Conservation (phyloP, 2,797 vertebrate species). For the Rhinoraja longicauda region DNA sequence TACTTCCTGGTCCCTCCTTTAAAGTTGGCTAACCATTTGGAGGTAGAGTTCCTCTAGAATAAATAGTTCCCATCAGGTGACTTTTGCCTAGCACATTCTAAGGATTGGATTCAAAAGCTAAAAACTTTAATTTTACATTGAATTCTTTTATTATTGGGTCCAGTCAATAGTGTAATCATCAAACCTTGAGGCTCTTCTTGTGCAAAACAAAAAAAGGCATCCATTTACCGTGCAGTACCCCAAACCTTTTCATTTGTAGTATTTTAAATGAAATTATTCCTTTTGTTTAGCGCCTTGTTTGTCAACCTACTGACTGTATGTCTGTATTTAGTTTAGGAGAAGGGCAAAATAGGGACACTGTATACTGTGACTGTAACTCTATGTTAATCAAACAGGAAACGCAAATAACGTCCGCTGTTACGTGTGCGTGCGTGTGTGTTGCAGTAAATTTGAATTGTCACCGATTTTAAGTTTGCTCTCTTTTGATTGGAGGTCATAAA, state of each 20-base stretch:
- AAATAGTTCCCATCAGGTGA: background rate
- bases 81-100: background rate
- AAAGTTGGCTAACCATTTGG: background rate
- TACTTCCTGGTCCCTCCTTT: background rate
- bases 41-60: background rate
- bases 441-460: slow-evolving; percentile 29
- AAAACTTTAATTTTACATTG: background rate
- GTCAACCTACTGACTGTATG: slow-evolving; percentile 2
- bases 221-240: background rate
- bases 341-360: background rate
- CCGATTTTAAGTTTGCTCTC: slow-evolving; percentile 22
- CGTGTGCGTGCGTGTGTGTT: slow-evolving; percentile 14
- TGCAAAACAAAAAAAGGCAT: slow-evolving; percentile 21
- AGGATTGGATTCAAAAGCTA: background rate
- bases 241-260: background rate
- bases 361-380: slow-evolving; percentile 20
- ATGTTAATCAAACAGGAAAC: background rate
- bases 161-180: background rate
- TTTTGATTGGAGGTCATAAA: slow-evolving; percentile 1
- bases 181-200: background rate
- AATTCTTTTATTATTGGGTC: background rate
- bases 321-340: slow-evolving; percentile 19
- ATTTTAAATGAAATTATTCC: slow-evolving; percentile 31
- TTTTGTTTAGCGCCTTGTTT: background rate
- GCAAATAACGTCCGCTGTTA: background rate